These are phyloP conservation scores for Clarias laeviceps DNA, from an alignment of 2,797 vertebrate genomes.

Conservation along the genomic window DNA sequence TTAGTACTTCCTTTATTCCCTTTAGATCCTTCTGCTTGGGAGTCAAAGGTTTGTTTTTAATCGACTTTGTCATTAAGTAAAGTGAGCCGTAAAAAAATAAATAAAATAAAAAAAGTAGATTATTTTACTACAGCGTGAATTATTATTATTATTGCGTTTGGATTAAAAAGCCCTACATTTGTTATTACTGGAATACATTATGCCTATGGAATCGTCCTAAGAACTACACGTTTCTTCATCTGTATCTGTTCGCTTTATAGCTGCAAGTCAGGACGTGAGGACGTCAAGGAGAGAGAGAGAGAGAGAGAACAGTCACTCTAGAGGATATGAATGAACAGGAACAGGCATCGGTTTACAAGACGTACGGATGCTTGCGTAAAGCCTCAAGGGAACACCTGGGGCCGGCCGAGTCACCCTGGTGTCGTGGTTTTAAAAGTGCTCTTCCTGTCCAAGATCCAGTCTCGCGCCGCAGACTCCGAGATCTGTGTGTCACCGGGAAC, in stretches of 20 bases:
- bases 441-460: conserved; percentile 38
- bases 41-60: conserved; percentile 1
- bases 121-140: too few species aligned
- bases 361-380: conserved; percentile 50
- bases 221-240: too few species aligned
- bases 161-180: not conserved
- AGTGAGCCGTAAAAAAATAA: not conserved
- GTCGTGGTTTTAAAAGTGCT: conserved; percentile 52
- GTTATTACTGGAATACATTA: not conserved
- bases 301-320: not conserved
- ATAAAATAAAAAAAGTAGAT: not conserved
- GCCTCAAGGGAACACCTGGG: conserved; percentile 55
- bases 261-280: conserved; percentile 14
- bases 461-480: not conserved
- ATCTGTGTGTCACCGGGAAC: not conserved
- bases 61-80: not conserved
- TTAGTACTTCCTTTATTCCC: conserved; percentile 19
- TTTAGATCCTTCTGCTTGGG: not conserved
- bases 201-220: not conserved
- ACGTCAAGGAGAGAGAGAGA: not conserved
- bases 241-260: conserved; percentile 5
- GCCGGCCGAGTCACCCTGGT: conserved; percentile 47
- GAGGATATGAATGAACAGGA: conserved; percentile 35
- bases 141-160: not conserved
- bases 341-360: conserved; percentile 59